Evolutionary conservation across 2,113 vertebrate species (phyloP).

Genomic region (Oxyura jamaicensis): DNA sequence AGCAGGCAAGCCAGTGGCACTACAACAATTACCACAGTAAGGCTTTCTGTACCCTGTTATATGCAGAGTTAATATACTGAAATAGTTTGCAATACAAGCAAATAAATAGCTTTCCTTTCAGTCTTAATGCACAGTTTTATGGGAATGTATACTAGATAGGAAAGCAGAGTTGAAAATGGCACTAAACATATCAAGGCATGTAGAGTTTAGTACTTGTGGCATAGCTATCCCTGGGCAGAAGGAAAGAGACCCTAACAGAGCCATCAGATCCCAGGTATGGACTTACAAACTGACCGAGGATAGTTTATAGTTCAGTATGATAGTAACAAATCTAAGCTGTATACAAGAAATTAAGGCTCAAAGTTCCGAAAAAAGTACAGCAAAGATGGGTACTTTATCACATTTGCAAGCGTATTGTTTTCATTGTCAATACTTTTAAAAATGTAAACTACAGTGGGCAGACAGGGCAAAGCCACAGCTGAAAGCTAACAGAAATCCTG

Average conservation of each 20-base stretch:
- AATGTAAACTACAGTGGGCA: conserved; percentile 10
- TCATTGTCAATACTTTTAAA: conserved; percentile 32
- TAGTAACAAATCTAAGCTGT: background rate
- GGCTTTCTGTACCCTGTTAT: background rate
- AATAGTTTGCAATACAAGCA: background rate
- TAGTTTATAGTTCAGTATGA: background rate
- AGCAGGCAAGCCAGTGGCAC: background rate
- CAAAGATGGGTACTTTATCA: background rate
- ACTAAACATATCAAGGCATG: background rate
- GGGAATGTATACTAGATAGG: background rate
- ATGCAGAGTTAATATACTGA: background rate
- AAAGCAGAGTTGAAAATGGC: background rate
- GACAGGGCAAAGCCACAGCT: conserved; percentile 27
- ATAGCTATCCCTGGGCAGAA: background rate
- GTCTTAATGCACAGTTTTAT: background rate
- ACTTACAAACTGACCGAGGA: background rate
- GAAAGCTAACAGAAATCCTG: conserved; percentile 43
- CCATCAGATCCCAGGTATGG: background rate
- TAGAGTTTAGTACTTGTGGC: background rate
- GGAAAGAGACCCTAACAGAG: background rate
- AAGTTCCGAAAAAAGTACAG: background rate
- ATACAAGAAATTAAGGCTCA: background rate
- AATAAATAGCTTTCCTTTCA: conserved; percentile 30
- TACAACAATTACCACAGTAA: background rate
- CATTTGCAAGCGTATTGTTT: conserved; percentile 14